These are phyloP conservation scores for Bilobella aurantiaca DNA, from an alignment of 1,140 invertebrate genomes.

Conservation along the genomic window DNA sequence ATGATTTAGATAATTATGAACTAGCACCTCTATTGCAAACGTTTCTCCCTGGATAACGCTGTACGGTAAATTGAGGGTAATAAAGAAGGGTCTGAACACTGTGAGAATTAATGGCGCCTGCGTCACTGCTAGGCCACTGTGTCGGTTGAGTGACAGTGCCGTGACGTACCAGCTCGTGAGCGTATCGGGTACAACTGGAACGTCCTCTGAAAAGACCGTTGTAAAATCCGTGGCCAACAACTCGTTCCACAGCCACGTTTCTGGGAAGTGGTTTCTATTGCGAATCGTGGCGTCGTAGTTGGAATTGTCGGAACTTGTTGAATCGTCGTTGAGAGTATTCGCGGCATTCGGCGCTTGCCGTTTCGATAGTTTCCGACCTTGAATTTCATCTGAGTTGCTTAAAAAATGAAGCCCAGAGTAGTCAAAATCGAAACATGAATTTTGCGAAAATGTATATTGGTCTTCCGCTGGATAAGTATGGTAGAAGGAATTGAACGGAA, in stretches of 20 bases:
- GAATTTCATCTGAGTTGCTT: constrained; percentile 7
- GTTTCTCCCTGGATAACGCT: constrained; percentile 82
- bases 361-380: background rate
- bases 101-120: constrained; percentile 59
- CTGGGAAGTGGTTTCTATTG: constrained; percentile 11
- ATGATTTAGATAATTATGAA: constrained; percentile 80
- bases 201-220: constrained; percentile 47
- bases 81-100: constrained; percentile 80
- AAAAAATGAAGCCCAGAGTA: constrained; percentile 10
- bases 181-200: constrained; percentile 63
- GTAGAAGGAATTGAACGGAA: background rate
- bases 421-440: constrained; percentile 13
- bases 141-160: constrained; percentile 79
- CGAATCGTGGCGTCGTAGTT: background rate
- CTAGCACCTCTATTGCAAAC: constrained; percentile 74
- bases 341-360: background rate
- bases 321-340: no score
- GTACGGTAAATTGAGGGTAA: constrained; percentile 76
- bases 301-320: background rate
- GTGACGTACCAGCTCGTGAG: constrained; percentile 87
- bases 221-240: constrained; percentile 31
- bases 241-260: constrained; percentile 49
- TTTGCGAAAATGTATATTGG: background rate
- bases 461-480: background rate
- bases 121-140: constrained; percentile 65